Conservation (phyloP, 2,888 invertebrate genomes). For the Deroplatys truncata region DNA sequence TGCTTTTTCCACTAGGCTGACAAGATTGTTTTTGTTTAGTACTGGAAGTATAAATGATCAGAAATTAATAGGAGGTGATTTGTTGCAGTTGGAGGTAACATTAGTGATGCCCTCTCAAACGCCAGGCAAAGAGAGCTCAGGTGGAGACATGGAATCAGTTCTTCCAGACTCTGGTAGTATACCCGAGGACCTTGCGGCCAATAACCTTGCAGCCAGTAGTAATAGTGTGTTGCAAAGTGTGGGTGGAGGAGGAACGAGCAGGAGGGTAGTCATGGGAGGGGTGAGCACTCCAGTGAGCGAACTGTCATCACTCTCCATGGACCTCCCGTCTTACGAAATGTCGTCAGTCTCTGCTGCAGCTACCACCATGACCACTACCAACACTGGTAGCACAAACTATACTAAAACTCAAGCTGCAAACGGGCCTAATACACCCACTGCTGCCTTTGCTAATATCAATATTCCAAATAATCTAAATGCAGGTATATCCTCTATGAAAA, state of each 20-base stretch:
- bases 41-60: too few species aligned
- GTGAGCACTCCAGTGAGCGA: constrained; percentile 42
- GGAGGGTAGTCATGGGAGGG: constrained; percentile 5
- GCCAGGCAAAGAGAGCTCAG: constrained; percentile 81
- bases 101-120: constrained; percentile 81
- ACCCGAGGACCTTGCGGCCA: constrained; percentile 59
- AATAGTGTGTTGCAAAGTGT: background rate
- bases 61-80: background rate
- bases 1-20: too few species aligned
- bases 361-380: background rate
- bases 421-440: constrained; percentile 4
- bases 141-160: constrained; percentile 78
- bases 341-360: background rate
- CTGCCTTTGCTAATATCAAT: constrained; percentile 9
- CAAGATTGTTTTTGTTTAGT: too few species aligned
- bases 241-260: background rate
- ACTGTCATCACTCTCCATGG: constrained; percentile 43
- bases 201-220: background rate
- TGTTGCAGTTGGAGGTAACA: constrained; percentile 63
- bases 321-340: constrained; percentile 37
- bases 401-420: constrained; percentile 8
- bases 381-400: background rate
- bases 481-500: constrained; percentile 57
- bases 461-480: constrained; percentile 29
- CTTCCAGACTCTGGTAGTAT: constrained; percentile 82